These are phyloP conservation scores for Bos taurus DNA, from an alignment of 2,113 vertebrate genomes.

Conservation along the genomic window DNA sequence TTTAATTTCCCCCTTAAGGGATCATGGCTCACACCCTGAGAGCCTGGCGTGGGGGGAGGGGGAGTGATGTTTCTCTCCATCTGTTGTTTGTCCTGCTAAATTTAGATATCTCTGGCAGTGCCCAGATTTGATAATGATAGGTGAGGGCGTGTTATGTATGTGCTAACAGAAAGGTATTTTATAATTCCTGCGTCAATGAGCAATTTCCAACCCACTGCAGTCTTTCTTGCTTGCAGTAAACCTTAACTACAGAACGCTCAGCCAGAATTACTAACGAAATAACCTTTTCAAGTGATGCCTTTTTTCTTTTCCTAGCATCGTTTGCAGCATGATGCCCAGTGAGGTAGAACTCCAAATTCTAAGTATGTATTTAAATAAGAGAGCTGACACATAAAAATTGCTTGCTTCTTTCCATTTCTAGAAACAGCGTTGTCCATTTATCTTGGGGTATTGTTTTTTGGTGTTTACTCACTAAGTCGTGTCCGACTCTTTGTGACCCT, in stretches of 20 bases:
- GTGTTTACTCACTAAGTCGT: not conserved
- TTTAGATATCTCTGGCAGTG: constrained; percentile 45
- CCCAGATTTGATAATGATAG: constrained; percentile 19
- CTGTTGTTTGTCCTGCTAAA: constrained; percentile 59
- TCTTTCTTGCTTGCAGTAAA: not conserved
- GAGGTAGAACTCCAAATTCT: constrained; percentile 42
- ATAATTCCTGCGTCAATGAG: constrained; percentile 2
- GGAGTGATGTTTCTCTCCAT: constrained; percentile 30
- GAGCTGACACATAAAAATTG: not conserved
- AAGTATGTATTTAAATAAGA: constrained; percentile 11
- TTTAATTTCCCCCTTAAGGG: not conserved
- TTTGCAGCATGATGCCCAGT: not conserved
- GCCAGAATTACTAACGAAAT: constrained; percentile 26
- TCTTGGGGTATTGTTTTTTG: not conserved
- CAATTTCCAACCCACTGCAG: constrained; percentile 38
- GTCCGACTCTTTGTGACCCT: not conserved
- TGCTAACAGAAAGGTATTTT: constrained; percentile 21
- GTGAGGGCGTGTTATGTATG: not conserved
- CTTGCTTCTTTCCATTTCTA: not conserved
- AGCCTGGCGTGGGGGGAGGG: not conserved
- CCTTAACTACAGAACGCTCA: constrained; percentile 19
- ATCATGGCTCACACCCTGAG: constrained; percentile 38
- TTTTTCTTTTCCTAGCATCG: not conserved
- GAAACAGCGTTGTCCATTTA: not conserved
- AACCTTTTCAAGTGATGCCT: constrained; percentile 36